Evolutionary conservation across 2,888 invertebrate genomes (phyloP), one percentile per base, ranked within the genome.

Genomic region (Ryuthela nishihirai): DNA sequence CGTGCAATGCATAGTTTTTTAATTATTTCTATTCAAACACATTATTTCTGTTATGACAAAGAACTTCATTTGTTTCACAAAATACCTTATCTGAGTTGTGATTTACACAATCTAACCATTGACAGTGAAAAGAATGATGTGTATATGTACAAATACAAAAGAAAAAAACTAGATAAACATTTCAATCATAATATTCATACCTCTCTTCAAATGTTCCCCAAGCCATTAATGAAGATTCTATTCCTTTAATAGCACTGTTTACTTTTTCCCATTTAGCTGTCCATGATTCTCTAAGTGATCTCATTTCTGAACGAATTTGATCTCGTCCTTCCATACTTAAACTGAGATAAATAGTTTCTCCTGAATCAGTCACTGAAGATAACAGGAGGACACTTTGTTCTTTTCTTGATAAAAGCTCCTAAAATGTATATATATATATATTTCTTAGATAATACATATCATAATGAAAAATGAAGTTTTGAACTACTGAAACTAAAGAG

Each of bases 241-340:
- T 85, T 69, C 86, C 85, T 73, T 92, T 91, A 65, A 90, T 83
- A 1, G 90, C 82, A 15, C 84, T 83, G 72, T 88, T 91, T 0
- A 91, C 83, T 73, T 86, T 85, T 72, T 89, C 91, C 4, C 88
- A 83, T 40, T 92, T 82, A 43, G 85, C 81, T 74, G 95, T 94
- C 70, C 89, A 89, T 63, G 83, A 82, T 69, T 87, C 85, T 64
- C 94, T 81, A 48, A 94, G 77, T 61, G 82, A 79, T 70, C 92
- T 80, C 17, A 94, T 74, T 71, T 94, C 90, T 42, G 84, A 82
- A 64, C 95, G 81, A 45, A 95, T 85, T 44, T 80, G 77, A 72
- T 95, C 94, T 44, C 94, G 82, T 56, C 91, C 88, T 69, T 91
- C 89, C 1, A 89, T 85, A 0, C 87, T 87, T 7, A 94, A 87